These are phyloP conservation scores for Pseudochromis fuscus DNA, from an alignment of 2,797 vertebrate genomes.

Conservation along the genomic window DNA sequence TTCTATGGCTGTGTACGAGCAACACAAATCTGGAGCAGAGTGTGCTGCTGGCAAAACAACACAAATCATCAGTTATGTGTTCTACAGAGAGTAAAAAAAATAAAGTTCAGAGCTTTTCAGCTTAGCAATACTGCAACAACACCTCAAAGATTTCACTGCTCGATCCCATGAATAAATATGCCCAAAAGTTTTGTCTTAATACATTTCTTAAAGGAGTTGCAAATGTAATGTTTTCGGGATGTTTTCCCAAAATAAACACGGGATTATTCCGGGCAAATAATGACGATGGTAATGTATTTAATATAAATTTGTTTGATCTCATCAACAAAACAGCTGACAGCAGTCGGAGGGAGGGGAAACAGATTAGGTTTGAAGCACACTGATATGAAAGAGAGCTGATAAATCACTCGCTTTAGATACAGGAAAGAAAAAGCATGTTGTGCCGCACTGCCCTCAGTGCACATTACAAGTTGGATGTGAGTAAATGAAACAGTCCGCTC, in stretches of 20 bases:
- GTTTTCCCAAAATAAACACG: slow-evolving; percentile 58
- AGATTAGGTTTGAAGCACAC: slow-evolving; percentile 33
- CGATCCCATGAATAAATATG: slow-evolving; percentile 64
- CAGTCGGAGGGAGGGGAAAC: background rate
- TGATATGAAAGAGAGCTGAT: slow-evolving; percentile 34
- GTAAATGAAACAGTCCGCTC: slow-evolving; percentile 44
- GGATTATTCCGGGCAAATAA: slow-evolving; percentile 40
- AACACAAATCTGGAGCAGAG: slow-evolving; percentile 71
- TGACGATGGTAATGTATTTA: slow-evolving; percentile 49
- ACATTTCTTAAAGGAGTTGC: slow-evolving; percentile 41
- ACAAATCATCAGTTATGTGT: slow-evolving; percentile 70
- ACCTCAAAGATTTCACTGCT: slow-evolving; percentile 59
- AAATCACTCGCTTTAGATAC: slow-evolving; percentile 30
- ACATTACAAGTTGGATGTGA: slow-evolving; percentile 44
- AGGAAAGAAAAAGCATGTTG: slow-evolving; percentile 8
- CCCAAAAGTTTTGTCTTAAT: slow-evolving; percentile 59
- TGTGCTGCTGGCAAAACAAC: slow-evolving; percentile 74
- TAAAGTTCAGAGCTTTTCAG: slow-evolving; percentile 57
- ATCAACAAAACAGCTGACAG: slow-evolving; percentile 58
- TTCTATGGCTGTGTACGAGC: slow-evolving; percentile 59
- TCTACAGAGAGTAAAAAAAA: slow-evolving; percentile 33
- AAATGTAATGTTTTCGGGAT: slow-evolving; percentile 39
- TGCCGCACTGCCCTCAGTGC: background rate
- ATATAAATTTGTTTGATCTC: slow-evolving; percentile 60
- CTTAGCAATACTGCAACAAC: slow-evolving; percentile 66